Conservation (phyloP, 2,888 invertebrate genomes). For the Nebria salina region DNA sequence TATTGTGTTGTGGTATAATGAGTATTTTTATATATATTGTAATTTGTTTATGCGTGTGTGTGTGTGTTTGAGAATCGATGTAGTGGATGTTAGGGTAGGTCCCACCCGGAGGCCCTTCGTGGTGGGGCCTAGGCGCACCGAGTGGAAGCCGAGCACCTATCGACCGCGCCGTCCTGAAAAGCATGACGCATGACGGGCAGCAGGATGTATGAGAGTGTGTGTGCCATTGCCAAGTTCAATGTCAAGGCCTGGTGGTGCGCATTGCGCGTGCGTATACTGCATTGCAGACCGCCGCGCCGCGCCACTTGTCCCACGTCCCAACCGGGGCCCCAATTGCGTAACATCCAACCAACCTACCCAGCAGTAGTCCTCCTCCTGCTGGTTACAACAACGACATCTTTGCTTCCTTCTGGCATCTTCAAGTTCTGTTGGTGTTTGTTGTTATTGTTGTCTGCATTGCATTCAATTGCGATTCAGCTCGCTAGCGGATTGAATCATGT, state of each 20-base stretch:
- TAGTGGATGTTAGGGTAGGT: slow-evolving; percentile 32
- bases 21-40: background rate
- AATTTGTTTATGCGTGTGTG: no score
- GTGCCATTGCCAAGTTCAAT: slow-evolving; percentile 78
- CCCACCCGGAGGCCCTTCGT: background rate
- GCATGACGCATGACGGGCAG: slow-evolving; percentile 28
- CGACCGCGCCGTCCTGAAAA: background rate
- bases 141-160: slow-evolving; percentile 23
- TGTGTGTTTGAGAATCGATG: no score
- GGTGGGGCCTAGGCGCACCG: background rate
- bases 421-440: background rate
- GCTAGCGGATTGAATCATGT: background rate
- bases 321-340: slow-evolving; percentile 34
- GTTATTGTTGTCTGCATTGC: slow-evolving; percentile 5
- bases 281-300: slow-evolving; percentile 67
- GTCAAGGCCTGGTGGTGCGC: slow-evolving; percentile 79
- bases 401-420: background rate
- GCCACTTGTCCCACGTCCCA: slow-evolving; percentile 8
- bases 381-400: slow-evolving; percentile 5
- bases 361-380: slow-evolving; percentile 5
- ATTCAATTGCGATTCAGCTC: background rate
- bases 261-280: slow-evolving; percentile 66
- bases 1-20: background rate
- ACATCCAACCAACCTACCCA: slow-evolving; percentile 5
- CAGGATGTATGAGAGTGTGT: slow-evolving; percentile 11